Evolutionary conservation across 2,797 vertebrate genomes (phyloP), one percentile per base, ranked within the genome.

Genomic region (Kryptolebias ocellatus): DNA sequence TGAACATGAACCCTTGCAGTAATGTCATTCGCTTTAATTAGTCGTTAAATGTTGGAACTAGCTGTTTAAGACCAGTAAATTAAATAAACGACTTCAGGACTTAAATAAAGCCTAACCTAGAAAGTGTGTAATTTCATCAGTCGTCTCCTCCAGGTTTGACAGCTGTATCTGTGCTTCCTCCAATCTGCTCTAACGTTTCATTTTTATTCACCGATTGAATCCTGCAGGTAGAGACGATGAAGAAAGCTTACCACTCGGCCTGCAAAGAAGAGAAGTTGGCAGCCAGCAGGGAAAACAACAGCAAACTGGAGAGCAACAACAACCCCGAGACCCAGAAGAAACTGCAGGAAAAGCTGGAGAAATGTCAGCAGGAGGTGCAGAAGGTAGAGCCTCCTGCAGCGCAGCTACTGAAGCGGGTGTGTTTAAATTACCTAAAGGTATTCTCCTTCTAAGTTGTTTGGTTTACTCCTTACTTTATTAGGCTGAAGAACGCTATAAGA

Each of bases 191-290:
- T 34, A 12, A 42, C 51, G 1, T 6, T 20, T 53, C 16, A 42
- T 0, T 55, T 70, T 60, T 18, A 47, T 55, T 49, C 51, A 12
- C 31, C 1, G 11, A 3, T 53, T 51, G 5, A 46, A 66, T 72
- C 68, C 15, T 46, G 50, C 76, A 95, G 94, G 83, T 94, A 80
- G 98, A 99, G 73, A 92, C 88, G 1, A 90, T 94, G 70, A 99
- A 99, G 92, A 99, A 99, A 85, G 79, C 93, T 0, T 96, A 97
- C 83, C 97, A 99, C 28, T 89, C 94, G 0, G 96, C 98, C 1
- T 99, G 97, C 72, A 99, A 98, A 72, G 98, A 99, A 71, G 98
- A 99, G 89, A 99, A 99, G 56, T 82, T 97, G 71, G 97, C 98
- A 42, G 75, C 94, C 66, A 98, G 95, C 59, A 91, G 98, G 60